Base-by-base conservation (phyloP, 2,113 vertebrate genomes). In the Sinocyclocheilus grahami region DNA sequence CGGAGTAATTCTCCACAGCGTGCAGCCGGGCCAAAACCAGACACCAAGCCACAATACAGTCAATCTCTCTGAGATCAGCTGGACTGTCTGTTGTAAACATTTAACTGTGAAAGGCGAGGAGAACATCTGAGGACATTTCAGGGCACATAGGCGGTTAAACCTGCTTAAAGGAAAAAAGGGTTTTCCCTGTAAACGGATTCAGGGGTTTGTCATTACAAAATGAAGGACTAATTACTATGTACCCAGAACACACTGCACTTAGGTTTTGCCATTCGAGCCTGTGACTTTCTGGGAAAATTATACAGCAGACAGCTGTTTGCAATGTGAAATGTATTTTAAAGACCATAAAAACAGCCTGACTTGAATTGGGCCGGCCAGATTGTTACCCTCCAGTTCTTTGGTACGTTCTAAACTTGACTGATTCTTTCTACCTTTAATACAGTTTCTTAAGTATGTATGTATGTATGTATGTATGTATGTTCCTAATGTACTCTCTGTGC, bases 241-340 rank as follows among this genome's bases (percentile, higher is more conserved):
- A 93, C 92, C 85, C 86, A 91, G 87, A 93, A 90, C 90, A 91
- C 91, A 88, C 86, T 88, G 91, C 90, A 89, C 71, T 94, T 94
- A 90, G 93, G 94, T 93, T 94, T 94, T 94, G 91, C 92, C 93
- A 89, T 90, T 85, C 60, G 14, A 86, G 89, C 86, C 87, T 88
- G 89, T 1, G 83, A 92, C 91, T 93, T 92, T 92, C 90, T 78
- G 90, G 92, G 94, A 93, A 95, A 94, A 95, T 95, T 94, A 95
- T 88, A 95, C 93, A 89, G 90, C 83, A 90, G 87, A 94, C 94
- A 95, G 95, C 94, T 95, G 94, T 92, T 93, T 92, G 90, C 91
- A 94, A 94, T 95, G 92, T 92, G 72, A 88, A 93, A 92, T 93
- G 91, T 94, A 93, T 94, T 94, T 94, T 93, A 92, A 94, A 93